Evolutionary conservation across 2,113 vertebrate genomes (phyloP).

Genomic region (Psilopsiagon aymara): DNA sequence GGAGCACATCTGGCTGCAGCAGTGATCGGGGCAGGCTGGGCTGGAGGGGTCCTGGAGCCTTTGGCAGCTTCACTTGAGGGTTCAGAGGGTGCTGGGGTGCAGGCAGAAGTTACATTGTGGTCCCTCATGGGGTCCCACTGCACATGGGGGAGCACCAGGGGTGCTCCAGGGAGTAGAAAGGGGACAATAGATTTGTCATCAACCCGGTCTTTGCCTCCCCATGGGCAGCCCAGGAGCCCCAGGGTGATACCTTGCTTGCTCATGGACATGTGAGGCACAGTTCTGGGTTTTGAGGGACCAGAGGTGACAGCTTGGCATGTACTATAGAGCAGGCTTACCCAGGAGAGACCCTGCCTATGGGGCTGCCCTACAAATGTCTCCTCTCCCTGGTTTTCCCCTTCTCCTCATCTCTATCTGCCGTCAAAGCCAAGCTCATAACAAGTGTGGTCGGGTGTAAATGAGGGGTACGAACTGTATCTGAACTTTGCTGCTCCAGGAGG

Average conservation of each 20-base stretch:
- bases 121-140: accelerated
- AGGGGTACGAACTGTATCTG: neutral
- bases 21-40: accelerated
- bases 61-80: neutral
- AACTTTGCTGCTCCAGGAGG: neutral
- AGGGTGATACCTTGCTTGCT: neutral
- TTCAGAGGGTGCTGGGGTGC: neutral
- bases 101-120: neutral
- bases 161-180: neutral
- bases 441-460: neutral
- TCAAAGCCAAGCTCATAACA: neutral
- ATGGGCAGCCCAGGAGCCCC: accelerated
- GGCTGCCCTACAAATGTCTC: neutral
- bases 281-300: neutral
- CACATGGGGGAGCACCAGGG: accelerated
- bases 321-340: neutral
- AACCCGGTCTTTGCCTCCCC: neutral
- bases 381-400: neutral
- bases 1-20: neutral
- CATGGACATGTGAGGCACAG: neutral
- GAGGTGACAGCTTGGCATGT: accelerated
- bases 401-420: neutral
- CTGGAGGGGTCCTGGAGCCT: neutral
- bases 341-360: neutral
- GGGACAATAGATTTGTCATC: accelerated